Evolutionary conservation across 2,797 vertebrate species (phyloP), one percentile per base, ranked within the genome.

Genomic region (Rhodeus uyekii): DNA sequence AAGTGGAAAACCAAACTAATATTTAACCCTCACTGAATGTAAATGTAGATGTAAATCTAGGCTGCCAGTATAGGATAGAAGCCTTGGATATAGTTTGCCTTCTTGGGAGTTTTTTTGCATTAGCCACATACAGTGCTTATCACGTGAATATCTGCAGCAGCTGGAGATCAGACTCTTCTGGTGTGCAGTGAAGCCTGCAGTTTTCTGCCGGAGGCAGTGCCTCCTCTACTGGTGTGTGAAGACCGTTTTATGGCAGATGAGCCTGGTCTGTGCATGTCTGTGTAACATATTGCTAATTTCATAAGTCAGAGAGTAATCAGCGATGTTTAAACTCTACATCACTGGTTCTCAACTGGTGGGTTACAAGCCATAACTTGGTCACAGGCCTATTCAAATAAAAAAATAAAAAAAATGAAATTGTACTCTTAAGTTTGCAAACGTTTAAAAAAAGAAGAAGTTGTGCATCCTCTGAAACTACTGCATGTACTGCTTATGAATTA

Each of bases 141-240:
- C 42, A 64, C 10, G 71, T 16, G 22, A 50, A 55, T 46, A 71
- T 55, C 71, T 81, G 80, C 46, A 29, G 32, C 46, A 65, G 48
- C 69, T 64, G 29, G 60, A 63, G 44, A 71, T 12, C 19, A 64
- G 44, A n/a, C 60, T 27, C 14, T n/a, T 27, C 44, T 42, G 60
- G 27, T 27, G 58, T 32, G 71, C 46, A 75, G 24, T 29, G 34
- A 64, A 61, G 39, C 29, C 78, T 80, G 53, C 34, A 75, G 60
- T 14, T 36, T 73, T 61, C 8, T 36, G 32, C 67, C 64, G 13
- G 64, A 58, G 50, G 78, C 32, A 80, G 38, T 29, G 78, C 42
- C 58, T 74, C 29, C 14, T 74, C 42, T 81, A 46, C 60, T 64
- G 44, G 22, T 50, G 68, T 46, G 34, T 65, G 6, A 39, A 50